Percentiles rank a stretch among this genome's conserved stretches.
Evolutionary conservation across 2,797 vertebrate genomes (phyloP).

Genomic region (Gouania willdenowi): DNA sequence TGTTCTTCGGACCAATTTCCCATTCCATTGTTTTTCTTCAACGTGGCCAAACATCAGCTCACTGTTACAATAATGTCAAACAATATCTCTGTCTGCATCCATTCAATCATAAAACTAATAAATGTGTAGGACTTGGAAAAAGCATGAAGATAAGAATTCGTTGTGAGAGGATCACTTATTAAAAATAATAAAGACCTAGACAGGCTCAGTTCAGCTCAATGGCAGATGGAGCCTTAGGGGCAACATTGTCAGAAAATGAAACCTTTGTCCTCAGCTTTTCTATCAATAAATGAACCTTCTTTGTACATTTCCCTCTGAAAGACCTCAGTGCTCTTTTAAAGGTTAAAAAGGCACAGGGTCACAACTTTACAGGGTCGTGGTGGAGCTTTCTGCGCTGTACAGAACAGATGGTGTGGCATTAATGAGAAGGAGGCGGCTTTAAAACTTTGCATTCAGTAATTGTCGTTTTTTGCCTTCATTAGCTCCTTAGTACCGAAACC

Average conservation of each 20-base stretch:
- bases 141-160: slow-evolving; percentile 38
- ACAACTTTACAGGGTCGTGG: slow-evolving; percentile 22
- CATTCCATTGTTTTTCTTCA: slow-evolving; percentile 17
- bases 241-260: slow-evolving; percentile 45
- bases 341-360: slow-evolving; percentile 39
- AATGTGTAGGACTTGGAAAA: slow-evolving; percentile 26
- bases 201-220: slow-evolving; percentile 16
- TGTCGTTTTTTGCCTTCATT: slow-evolving; percentile 27
- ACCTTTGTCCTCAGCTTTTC: slow-evolving; percentile 35
- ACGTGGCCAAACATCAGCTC: slow-evolving; percentile 18
- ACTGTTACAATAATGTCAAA: slow-evolving; percentile 35
- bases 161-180: slow-evolving; percentile 45
- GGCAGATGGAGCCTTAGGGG: slow-evolving; percentile 26
- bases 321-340: slow-evolving; percentile 26
- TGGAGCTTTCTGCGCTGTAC: slow-evolving; percentile 17
- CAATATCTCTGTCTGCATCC: slow-evolving; percentile 16
- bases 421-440: slow-evolving; percentile 10
- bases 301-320: slow-evolving; percentile 20
- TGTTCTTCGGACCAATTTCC: too few relatives aligned
- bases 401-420: slow-evolving; percentile 39
- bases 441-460: slow-evolving; percentile 4
- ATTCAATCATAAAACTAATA: slow-evolving; percentile 34
- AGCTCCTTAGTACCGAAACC: slow-evolving; percentile 1
- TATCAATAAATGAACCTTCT: slow-evolving; percentile 31
- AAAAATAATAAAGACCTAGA: slow-evolving; percentile 35